phyloP scores from a whole-genome alignment of 2,888 invertebrate species.

The Eupithecia subfuscata region DNA sequence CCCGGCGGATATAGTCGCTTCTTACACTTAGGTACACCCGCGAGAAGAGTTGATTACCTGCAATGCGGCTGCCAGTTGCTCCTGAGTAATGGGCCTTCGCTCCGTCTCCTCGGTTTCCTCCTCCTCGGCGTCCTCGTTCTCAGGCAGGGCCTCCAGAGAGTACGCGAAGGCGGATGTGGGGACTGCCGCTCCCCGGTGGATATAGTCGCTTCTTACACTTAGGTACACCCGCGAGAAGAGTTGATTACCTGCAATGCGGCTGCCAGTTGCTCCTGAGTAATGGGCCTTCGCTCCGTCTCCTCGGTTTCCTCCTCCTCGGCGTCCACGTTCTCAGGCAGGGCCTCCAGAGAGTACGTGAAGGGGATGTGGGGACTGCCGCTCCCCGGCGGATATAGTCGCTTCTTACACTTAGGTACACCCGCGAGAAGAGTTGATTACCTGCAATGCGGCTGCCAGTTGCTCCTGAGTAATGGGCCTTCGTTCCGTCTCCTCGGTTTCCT shows the following conservation, averaged over 20 bases:
- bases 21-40: background rate
- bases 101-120: constrained; percentile 73
- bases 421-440: constrained; percentile 69
- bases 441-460: constrained; percentile 89
- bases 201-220: background rate
- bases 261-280: constrained; percentile 90
- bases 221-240: background rate
- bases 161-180: constrained; percentile 80
- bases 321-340: constrained; percentile 77
- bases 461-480: no score
- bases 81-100: constrained; percentile 86
- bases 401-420: background rate
- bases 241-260: constrained; percentile 86
- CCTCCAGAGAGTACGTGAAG: constrained; percentile 80
- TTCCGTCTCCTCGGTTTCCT: constrained; percentile 73
- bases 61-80: constrained; percentile 89
- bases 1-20: background rate
- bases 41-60: constrained; percentile 70
- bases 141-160: constrained; percentile 78
- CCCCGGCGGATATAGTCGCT: no score
- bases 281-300: constrained; percentile 78
- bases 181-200: constrained; percentile 48
- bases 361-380: constrained; percentile 79
- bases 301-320: constrained; percentile 76
- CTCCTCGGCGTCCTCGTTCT: constrained; percentile 77